Evolutionary conservation across 2,113 vertebrate species (phyloP), one percentile per base, ranked within the genome.

Genomic region (Hypomesus transpacificus): DNA sequence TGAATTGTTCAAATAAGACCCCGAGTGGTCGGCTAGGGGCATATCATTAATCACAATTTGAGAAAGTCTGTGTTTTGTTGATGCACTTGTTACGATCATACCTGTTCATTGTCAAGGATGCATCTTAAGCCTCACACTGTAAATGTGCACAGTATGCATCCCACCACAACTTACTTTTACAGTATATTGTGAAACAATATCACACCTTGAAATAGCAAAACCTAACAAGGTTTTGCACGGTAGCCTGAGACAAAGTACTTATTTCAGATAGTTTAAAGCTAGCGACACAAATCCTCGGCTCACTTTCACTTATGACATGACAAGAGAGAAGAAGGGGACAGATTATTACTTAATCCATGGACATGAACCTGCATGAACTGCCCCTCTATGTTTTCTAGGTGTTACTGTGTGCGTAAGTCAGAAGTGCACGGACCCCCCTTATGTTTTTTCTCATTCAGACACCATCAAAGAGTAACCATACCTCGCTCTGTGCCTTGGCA

Each of bases 401-500:
- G 82, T 79, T 71, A 73, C 67, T 71, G 69, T 18, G 58, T 52
- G 70, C 62, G 62, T 31, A 68, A 68, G 73, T 79, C 69, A 70
- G 67, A 70, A 84, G 76, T 73, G 57, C 74, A 69, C 71, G 69
- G 69, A 85, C 73, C 80, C 72, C 72, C 58, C 69, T 61, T 17
- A 52, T 53, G 69, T 68, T 4, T 39, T 39, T 54, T 67, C 72
- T 75, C 67, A 82, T 77, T 69, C 77, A 53, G 74, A 80, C 72
- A 77, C 75, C 75, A 74, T 84, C 70, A 75, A 83, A 76, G 51
- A 34, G 39, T 77, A 73, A 80, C 66, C 72, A 83, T 80, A 84
- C 82, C 79, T 84, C 74, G 53, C 50, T 4, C 24, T 66, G 62
- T 68, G 64, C 64, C 20, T 59, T 85, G 85, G 82, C 76, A 61